Evolutionary conservation across 2,888 invertebrate genomes (phyloP).

Genomic region (Cosmopolites sordidus): DNA sequence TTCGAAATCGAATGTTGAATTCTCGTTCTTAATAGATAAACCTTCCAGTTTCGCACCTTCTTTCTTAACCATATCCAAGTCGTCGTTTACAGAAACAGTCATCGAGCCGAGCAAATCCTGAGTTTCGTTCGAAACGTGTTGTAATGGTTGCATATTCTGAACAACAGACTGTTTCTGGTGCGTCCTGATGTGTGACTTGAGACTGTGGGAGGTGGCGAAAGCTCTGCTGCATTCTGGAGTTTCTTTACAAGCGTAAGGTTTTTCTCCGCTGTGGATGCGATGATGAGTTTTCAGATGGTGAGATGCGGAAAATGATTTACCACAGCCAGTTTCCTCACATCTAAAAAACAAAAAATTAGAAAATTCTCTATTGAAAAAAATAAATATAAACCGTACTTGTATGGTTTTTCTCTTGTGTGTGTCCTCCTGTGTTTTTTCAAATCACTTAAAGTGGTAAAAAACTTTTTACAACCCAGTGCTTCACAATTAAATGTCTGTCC

Average conservation of each 20-base stretch:
- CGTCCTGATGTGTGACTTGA: slow-evolving; percentile 73
- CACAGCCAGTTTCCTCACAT: slow-evolving; percentile 78
- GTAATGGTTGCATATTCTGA: not conserved
- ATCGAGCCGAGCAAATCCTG: not conserved
- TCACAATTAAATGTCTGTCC: slow-evolving; percentile 93
- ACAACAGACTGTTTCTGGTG: slow-evolving; percentile 54
- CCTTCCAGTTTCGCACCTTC: slow-evolving; percentile 9
- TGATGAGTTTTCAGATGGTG: slow-evolving; percentile 91
- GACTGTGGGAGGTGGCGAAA: slow-evolving; percentile 80
- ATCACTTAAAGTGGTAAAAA: slow-evolving; percentile 91
- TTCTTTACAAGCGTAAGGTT: slow-evolving; percentile 70
- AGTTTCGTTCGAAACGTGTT: not conserved
- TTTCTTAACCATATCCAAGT: slow-evolving; percentile 10
- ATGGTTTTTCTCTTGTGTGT: slow-evolving; percentile 87
- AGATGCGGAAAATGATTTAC: slow-evolving; percentile 89
- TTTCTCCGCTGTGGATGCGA: slow-evolving; percentile 73
- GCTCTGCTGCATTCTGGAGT: slow-evolving; percentile 65
- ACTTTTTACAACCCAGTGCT: slow-evolving; percentile 76
- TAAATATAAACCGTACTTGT: slow-evolving; percentile 59
- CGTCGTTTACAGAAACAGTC: not conserved
- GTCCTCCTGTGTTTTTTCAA: slow-evolving; percentile 90
- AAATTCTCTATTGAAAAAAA: not conserved
- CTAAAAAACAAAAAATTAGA: slow-evolving; percentile 47
- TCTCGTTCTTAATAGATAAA: slow-evolving; percentile 10
- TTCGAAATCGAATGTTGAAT: slow-evolving; percentile 31